A percentile compares a stretch with the other conserved stretches of the same genome.
Conservation (phyloP, 2,113 vertebrate genomes). For the Chiloscyllium plagiosum region DNA sequence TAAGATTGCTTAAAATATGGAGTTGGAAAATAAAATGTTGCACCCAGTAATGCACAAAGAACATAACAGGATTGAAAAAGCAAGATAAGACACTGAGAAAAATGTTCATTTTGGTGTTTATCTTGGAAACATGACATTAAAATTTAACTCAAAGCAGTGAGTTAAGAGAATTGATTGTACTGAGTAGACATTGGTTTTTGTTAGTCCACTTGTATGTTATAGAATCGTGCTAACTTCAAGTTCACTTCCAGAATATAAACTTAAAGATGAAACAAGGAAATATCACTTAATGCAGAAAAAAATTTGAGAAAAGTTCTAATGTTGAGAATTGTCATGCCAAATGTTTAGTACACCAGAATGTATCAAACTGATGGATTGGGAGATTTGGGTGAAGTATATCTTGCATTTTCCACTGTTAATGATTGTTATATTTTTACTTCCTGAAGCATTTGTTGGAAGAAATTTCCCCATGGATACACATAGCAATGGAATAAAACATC, state of each 20-base stretch:
- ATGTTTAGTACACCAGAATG: neutral
- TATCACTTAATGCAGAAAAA: neutral
- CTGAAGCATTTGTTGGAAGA: conserved; percentile 54
- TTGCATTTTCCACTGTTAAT: neutral
- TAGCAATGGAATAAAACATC: conserved; percentile 49
- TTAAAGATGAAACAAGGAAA: neutral
- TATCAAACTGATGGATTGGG: neutral
- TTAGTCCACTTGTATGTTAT: neutral
- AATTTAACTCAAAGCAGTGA: neutral
- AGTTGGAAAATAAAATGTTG: neutral
- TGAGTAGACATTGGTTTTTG: neutral
- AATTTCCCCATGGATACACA: conserved; percentile 46
- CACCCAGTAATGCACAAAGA: neutral
- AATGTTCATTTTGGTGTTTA: neutral
- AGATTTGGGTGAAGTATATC: neutral
- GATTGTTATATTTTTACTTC: conserved; percentile 40
- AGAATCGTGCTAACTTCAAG: neutral
- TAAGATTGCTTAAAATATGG: neutral
- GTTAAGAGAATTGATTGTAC: neutral
- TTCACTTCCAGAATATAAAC: neutral
- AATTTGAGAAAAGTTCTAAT: neutral
- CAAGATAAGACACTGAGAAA: neutral
- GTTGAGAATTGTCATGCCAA: neutral
- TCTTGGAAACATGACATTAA: neutral
- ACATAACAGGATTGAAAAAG: neutral